Evolutionary conservation across 2,888 invertebrate species (phyloP), one percentile per base, ranked within the genome.

Genomic region (Plagiodera versicolora): DNA sequence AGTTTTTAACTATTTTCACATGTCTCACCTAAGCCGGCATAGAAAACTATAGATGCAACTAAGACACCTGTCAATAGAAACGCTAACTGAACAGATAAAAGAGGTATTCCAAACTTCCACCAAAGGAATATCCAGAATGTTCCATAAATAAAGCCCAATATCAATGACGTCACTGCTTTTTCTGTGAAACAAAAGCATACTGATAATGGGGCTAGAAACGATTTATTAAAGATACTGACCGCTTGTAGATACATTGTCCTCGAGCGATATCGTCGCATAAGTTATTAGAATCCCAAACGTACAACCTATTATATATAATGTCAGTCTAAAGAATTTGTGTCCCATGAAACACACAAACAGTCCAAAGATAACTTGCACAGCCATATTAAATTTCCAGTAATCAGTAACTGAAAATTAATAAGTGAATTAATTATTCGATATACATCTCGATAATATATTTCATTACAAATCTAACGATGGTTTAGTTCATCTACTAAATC

Each of bases 51-150:
- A 11, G 87, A 83, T 1, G 88, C 82, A 6, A 86, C 68, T 49
- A 90, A 73, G 70, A 87, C 86, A 2, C 90, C 90, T 9, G 87
- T 77, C 47, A 86, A 82, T 28, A 89, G 69, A 20, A 86, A 83
- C 9, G 85, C 81, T 19, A 89, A 72, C 18, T 86, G 75, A 6
- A 88, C 85, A 10, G 88, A 84, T 20, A 87, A 70, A 5, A 87
- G 77, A 0, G 89, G 87, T 63, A 86, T 82, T 2, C 86, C 87
- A 68, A 82, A 83, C 66, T 82, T 82, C 81, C 84, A 84, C 87
- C 89, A 90, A 64, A 87, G 79, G 4, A 84, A 70, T 44, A 87
- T 70, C 86, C 87, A 88, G 47, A 86, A 75, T 1, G 82, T 77
- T 1, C 87, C 89, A 64, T 86, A 85, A 58, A 85, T 77, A 47